Percentiles rank a stretch among this genome's conserved stretches.
These are phyloP conservation scores for Lasioglossum lativentre DNA, from an alignment of 2,888 invertebrate species.

Conservation along the genomic window DNA sequence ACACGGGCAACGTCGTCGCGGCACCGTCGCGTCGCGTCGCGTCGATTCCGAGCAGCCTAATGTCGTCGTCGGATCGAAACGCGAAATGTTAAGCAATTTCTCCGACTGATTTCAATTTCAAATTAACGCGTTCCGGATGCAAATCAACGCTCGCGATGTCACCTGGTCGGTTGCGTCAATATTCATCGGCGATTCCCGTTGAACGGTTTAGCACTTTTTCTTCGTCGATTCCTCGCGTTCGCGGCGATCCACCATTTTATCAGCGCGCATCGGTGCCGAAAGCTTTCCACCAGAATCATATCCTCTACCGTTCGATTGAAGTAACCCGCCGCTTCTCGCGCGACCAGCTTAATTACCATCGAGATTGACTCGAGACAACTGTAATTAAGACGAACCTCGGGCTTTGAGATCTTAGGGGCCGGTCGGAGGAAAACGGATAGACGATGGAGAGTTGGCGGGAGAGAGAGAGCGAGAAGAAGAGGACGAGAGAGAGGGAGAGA, in stretches of 20 bases:
- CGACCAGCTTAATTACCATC: conserved; percentile 83
- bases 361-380: conserved; percentile 84
- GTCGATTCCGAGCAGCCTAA: conserved; percentile 32
- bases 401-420: conserved; percentile 76
- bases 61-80: conserved; percentile 40
- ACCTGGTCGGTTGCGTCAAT: conserved; percentile 35
- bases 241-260: background rate
- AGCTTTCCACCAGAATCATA: conserved; percentile 29
- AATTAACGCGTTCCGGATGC: conserved; percentile 54
- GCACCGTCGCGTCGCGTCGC: background rate
- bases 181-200: conserved; percentile 47
- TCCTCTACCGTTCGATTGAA: conserved; percentile 38
- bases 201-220: conserved; percentile 43
- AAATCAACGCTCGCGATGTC: conserved; percentile 41
- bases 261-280: conserved; percentile 26
- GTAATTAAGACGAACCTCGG: conserved; percentile 83
- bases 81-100: conserved; percentile 57
- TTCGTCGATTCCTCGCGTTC: background rate
- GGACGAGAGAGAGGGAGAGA: conserved; percentile 17
- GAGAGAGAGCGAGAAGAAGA: conserved; percentile 16
- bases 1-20: background rate
- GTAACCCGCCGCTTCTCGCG: conserved; percentile 56
- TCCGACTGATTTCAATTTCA: conserved; percentile 57
- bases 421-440: conserved; percentile 44
- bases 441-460: conserved; percentile 19